phyloP scores from a whole-genome alignment of 2,797 vertebrate genomes.

The Florisuga fusca region DNA sequence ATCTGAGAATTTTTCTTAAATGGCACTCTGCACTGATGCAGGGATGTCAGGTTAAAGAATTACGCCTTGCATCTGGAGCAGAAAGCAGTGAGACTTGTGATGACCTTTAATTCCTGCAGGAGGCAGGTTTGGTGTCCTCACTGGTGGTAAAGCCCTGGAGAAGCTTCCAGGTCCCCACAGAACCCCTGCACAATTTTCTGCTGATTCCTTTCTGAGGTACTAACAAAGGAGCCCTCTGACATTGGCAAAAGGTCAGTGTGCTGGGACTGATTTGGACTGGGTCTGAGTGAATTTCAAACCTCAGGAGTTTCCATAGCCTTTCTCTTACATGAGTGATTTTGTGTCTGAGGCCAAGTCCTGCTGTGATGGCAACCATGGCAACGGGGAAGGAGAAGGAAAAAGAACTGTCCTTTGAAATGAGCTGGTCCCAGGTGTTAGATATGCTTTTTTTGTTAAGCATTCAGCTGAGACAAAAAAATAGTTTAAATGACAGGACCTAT shows the following conservation, averaged over 20 bases:
- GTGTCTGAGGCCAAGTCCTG: constrained; percentile 11
- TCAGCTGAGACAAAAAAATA: background rate
- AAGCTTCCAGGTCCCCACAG: background rate
- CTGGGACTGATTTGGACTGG: background rate
- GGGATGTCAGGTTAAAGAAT: background rate
- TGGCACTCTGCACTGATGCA: background rate
- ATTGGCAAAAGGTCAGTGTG: background rate
- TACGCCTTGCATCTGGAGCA: background rate
- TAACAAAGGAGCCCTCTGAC: background rate
- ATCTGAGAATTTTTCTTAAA: background rate
- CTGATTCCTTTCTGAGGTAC: background rate
- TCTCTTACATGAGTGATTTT: constrained; percentile 11
- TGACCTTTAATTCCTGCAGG: background rate
- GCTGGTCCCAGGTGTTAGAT: constrained; percentile 17
- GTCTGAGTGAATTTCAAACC: constrained; percentile 18
- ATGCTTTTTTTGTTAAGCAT: background rate
- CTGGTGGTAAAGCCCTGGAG: background rate
- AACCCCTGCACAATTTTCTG: background rate
- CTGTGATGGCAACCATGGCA: constrained; percentile 36
- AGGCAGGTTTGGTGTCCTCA: background rate
- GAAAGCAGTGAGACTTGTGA: background rate
- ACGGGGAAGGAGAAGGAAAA: background rate
- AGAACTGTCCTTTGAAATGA: constrained; percentile 10
- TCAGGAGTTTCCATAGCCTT: constrained; percentile 16
- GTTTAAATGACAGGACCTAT: background rate